A percentile compares a stretch with the other conserved stretches of the same genome.
Evolutionary conservation across 1,140 invertebrate genomes (phyloP).

Genomic region (Rhyacophila brunnea): DNA sequence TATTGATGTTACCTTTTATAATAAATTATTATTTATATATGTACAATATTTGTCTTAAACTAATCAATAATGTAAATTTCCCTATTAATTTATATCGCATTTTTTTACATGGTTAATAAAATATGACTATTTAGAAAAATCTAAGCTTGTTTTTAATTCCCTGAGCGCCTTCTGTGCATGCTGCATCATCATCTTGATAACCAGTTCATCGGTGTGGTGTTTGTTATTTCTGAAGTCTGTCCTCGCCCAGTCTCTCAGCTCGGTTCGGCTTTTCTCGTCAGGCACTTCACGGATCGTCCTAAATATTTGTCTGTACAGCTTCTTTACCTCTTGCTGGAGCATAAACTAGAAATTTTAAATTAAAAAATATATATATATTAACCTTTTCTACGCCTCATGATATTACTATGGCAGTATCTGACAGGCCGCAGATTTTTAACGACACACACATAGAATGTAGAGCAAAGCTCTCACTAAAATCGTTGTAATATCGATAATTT

Average conservation of each 20-base stretch:
- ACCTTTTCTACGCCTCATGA: too few species aligned
- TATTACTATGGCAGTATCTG: too few species aligned
- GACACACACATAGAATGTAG: too few species aligned
- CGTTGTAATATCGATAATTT: too few species aligned
- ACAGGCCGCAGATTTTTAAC: too few species aligned
- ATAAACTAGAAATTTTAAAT: constrained; percentile 64
- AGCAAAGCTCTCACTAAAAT: too few species aligned
- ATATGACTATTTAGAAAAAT: constrained; percentile 41
- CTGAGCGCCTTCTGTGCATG: constrained; percentile 66
- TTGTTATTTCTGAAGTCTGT: constrained; percentile 70
- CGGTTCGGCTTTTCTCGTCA: constrained; percentile 59
- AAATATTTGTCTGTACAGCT: constrained; percentile 71
- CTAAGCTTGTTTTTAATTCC: constrained; percentile 64
- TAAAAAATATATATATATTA: too few species aligned
- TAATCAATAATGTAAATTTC: constrained; percentile 12
- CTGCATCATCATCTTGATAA: constrained; percentile 69
- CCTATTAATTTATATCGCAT: constrained; percentile 14
- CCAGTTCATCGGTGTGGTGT: constrained; percentile 64
- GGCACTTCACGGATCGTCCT: constrained; percentile 65
- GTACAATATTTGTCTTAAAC: not conserved
- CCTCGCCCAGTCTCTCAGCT: constrained; percentile 68
- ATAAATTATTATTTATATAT: too few species aligned
- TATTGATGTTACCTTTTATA: too few species aligned
- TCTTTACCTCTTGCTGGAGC: constrained; percentile 71
- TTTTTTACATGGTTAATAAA: constrained; percentile 18